Base-by-base conservation (phyloP, 2,888 invertebrate genomes). In the Drosophila affinis region DNA sequence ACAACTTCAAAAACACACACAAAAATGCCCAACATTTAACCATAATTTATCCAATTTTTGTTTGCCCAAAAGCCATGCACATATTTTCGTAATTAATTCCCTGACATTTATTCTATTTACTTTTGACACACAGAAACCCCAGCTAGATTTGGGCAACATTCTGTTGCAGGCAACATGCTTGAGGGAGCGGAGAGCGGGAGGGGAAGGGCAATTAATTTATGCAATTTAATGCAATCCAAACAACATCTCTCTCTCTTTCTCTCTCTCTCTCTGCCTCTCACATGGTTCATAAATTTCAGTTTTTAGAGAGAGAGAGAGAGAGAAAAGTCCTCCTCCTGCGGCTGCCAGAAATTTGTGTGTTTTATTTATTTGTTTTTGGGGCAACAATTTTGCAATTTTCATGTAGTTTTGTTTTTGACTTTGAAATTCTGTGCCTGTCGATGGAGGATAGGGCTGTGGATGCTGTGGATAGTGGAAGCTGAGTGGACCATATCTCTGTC, bases 161-260 rank as follows among this genome's bases (percentile, higher is more conserved):
- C 67, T 53, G 21, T 21, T 21, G 21, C 21, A 21, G 70, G 17
- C 9, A 45, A 47, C 81, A 65, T 46, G 69, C 67, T 51, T 56
- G 69, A 67, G 27, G 27, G 27, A 2, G 18, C 18, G 18, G 18
- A 18, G 18, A 18, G 27, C 7, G 9, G 29, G 4, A 24, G 29
- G 9, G 29, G 9, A 7, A n/a, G 2, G 39, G 49, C 57, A 68
- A 56, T 72, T 59, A 55, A 72, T 70, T 74, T 51, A 59, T 65
- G 74, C 72, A 79, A 70, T 72, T 69, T 49, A 75, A 65, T 78
- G 81, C 79, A 81, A 69, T 56, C 48, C 60, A 65, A 72, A 79
- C 72, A 76, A 54, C 57, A 21, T 27, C 51, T 9, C 21, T 21
- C 21, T 27, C 1, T 27, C 9, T 29, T 48, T 9, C 21, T 21